Percentiles rank a stretch among this genome's conserved stretches.
Conservation (phyloP, 2,888 invertebrate species). For the Catocala nupta region DNA sequence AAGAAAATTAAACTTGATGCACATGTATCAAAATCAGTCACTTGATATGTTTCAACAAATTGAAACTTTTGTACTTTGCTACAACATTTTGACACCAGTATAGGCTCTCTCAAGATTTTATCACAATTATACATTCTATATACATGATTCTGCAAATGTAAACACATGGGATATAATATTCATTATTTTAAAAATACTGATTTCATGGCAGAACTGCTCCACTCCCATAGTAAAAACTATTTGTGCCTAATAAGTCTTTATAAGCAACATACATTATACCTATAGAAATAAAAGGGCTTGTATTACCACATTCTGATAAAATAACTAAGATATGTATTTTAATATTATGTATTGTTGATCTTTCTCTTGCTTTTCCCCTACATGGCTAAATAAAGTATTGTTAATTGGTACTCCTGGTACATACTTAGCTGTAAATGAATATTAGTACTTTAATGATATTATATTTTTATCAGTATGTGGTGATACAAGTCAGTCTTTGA, state of each 20-base stretch:
- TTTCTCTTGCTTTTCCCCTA: no score
- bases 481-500: slow-evolving; percentile 16
- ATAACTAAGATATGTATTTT: slow-evolving; percentile 4
- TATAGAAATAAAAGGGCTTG: slow-evolving; percentile 25
- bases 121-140: slow-evolving; percentile 41
- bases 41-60: slow-evolving; percentile 60
- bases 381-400: not conserved
- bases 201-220: slow-evolving; percentile 49
- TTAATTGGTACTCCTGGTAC: slow-evolving; percentile 6
- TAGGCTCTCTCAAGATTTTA: slow-evolving; percentile 33
- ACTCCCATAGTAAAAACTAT: slow-evolving; percentile 33
- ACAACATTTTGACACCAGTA: slow-evolving; percentile 44
- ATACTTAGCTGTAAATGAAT: not conserved
- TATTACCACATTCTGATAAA: slow-evolving; percentile 18
- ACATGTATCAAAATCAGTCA: slow-evolving; percentile 55
- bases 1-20: slow-evolving; percentile 27
- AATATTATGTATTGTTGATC: no score
- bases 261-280: slow-evolving; percentile 40
- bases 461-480: slow-evolving; percentile 16
- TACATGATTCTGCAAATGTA: slow-evolving; percentile 37
- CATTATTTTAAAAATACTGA: slow-evolving; percentile 51
- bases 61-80: slow-evolving; percentile 67
- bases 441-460: not conserved
- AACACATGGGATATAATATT: slow-evolving; percentile 27
- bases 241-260: slow-evolving; percentile 48